A percentile compares a stretch with the other conserved stretches of the same genome.
These are phyloP conservation scores for Lagorchestes hirsutus DNA, from an alignment of 2,797 vertebrate genomes.

Conservation along the genomic window DNA sequence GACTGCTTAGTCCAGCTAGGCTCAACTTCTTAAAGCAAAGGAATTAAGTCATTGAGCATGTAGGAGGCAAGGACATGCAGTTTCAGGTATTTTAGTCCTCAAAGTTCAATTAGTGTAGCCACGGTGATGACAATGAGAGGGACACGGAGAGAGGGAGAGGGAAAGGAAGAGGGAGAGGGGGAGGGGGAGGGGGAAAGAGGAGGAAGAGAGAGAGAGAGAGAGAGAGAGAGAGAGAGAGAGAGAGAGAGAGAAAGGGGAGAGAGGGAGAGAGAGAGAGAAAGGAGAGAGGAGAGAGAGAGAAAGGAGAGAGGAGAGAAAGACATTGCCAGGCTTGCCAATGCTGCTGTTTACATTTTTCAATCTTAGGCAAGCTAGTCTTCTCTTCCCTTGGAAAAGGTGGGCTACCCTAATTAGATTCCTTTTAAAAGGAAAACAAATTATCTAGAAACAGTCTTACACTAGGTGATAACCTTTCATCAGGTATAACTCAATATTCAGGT, in stretches of 20 bases:
- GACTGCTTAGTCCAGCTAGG: neutral
- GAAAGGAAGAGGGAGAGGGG: neutral
- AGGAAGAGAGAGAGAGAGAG: too few species aligned
- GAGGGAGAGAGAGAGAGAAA: neutral
- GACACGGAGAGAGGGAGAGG: neutral
- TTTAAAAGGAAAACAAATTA: constrained; percentile 55
- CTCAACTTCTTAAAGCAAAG: neutral
- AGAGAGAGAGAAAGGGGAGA: neutral
- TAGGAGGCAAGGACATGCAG: constrained; percentile 23
- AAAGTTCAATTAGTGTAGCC: constrained; percentile 32
- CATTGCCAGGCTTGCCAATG: neutral
- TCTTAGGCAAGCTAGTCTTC: constrained; percentile 62
- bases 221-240: too few species aligned
- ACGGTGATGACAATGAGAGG: neutral
- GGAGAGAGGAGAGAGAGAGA: too few species aligned
- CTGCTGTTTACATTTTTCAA: constrained; percentile 52
- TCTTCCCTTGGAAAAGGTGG: constrained; percentile 60
- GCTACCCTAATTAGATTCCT: constrained; percentile 77
- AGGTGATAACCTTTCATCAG: constrained; percentile 22
- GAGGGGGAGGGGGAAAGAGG: too few species aligned
- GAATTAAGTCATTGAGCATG: constrained; percentile 19
- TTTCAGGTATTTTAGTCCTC: constrained; percentile 34
- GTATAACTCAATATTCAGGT: constrained; percentile 26
- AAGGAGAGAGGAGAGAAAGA: neutral
- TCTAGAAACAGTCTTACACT: constrained; percentile 75